Evolutionary conservation across 2,113 vertebrate species (phyloP).

Genomic region (Petrocephalus zakoni): DNA sequence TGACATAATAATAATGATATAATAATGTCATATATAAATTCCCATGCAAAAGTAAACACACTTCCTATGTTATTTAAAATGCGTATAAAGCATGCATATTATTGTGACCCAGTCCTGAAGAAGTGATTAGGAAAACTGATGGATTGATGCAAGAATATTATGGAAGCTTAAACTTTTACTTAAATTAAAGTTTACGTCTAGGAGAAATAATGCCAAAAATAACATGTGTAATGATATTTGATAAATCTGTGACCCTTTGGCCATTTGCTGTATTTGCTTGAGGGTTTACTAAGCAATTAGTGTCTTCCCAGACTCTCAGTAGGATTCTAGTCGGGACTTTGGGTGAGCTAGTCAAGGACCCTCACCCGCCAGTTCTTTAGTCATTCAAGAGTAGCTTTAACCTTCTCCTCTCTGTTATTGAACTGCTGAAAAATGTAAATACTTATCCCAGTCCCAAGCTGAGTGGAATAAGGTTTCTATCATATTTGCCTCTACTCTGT

Average conservation of each 20-base stretch:
- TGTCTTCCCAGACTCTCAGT: neutral
- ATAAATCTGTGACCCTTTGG: neutral
- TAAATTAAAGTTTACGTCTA: neutral
- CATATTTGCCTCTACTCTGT: neutral
- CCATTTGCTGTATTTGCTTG: neutral
- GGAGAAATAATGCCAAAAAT: neutral
- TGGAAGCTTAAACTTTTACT: neutral
- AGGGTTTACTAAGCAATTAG: neutral
- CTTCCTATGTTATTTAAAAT: neutral
- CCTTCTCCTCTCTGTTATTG: neutral
- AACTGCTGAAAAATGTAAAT: neutral
- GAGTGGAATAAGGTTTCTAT: neutral
- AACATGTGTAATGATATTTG: neutral
- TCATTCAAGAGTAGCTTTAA: neutral
- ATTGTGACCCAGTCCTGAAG: neutral
- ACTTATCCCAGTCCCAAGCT: neutral
- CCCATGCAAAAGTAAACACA: neutral
- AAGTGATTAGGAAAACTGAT: neutral
- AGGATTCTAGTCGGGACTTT: neutral
- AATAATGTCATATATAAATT: neutral
- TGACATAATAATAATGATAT: neutral
- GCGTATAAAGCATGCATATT: neutral
- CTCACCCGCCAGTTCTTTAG: neutral
- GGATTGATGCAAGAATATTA: neutral
- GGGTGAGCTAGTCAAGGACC: neutral